Evolutionary conservation across 1,140 invertebrate genomes (phyloP).

Genomic region (Pantala flavescens): DNA sequence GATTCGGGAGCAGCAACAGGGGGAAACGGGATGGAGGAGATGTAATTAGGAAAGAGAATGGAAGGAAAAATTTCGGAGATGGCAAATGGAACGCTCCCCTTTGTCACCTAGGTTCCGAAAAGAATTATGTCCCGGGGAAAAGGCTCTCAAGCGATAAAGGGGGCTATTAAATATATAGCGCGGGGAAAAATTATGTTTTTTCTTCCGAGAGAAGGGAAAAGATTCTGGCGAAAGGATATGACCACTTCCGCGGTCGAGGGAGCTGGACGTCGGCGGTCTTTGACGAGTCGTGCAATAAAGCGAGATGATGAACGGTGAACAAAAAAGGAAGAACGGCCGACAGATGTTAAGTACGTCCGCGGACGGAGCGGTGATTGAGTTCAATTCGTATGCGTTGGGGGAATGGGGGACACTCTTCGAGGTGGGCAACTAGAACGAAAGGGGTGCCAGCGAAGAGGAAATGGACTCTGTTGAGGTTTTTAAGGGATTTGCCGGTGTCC

Average conservation of each 20-base stretch:
- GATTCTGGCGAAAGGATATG: too few species aligned
- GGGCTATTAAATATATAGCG: neutral
- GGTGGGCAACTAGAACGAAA: neutral
- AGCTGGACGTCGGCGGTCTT: neutral
- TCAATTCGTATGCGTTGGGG: neutral
- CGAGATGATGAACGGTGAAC: neutral
- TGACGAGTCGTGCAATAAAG: too few species aligned
- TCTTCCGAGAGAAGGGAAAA: neutral
- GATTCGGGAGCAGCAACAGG: too few species aligned
- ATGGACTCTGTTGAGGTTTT: neutral
- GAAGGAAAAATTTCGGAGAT: too few species aligned
- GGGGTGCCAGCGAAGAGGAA: neutral
- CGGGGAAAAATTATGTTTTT: neutral
- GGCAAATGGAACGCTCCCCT: too few species aligned
- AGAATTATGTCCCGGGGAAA: too few species aligned
- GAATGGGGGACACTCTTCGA: neutral
- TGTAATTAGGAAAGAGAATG: too few species aligned
- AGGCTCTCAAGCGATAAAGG: too few species aligned
- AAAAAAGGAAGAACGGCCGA: neutral
- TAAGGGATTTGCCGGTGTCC: neutral
- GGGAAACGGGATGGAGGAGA: too few species aligned
- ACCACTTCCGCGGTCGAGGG: neutral
- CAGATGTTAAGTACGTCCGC: neutral
- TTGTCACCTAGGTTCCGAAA: too few species aligned
- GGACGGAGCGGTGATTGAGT: neutral